Evolutionary conservation across 2,797 vertebrate species (phyloP), one percentile per base, ranked within the genome.

Genomic region (Melanotaenia trifasciata): DNA sequence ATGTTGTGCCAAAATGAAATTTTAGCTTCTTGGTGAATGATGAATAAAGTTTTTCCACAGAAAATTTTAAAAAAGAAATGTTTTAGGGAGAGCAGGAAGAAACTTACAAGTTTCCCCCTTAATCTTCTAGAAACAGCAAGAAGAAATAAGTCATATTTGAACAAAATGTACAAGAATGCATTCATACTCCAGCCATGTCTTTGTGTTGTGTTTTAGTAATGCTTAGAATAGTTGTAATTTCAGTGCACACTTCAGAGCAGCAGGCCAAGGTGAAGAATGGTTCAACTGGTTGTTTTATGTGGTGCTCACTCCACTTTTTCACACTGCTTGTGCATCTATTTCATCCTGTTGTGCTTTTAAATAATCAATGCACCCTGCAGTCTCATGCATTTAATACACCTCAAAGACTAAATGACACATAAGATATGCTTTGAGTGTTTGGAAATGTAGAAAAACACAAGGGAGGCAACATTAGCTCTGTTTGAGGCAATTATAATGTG

Each of bases 351-450:
- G 78, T 82, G 82, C 88, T 89, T 89, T 90, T 86, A 90, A 87
- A 86, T 86, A 89, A 93, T 94, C 93, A 88, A 91, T 93, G 91
- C 67, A 76, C 40, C 76, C 51, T 60, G 54, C 24, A 38, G 84
- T 79, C 72, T 83, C 81, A 84, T 84, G 76, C 78, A 60, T 87
- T 89, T 81, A 79, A 84, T 85, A 88, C 60, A 84, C 68, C 50
- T 72, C 86, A 79, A 88, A 66, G 75, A 87, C 76, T 80, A 89
- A 89, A 86, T 85, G 79, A 84, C 79, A 87, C 43, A 45, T 14
- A 5, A 43, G 57, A 66, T 64, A 85, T 83, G 62, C 89, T 88
- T 75, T 56, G 69, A 74, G 30, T 71, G 56, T 72, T 74, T 65
- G 12, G 32, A 72, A n/a, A 59, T 40, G 43, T 1, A 4, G 28